Evolutionary conservation across 1,140 invertebrate species (phyloP), one percentile per base, ranked within the genome.

Genomic region (Drosophila lini): DNA sequence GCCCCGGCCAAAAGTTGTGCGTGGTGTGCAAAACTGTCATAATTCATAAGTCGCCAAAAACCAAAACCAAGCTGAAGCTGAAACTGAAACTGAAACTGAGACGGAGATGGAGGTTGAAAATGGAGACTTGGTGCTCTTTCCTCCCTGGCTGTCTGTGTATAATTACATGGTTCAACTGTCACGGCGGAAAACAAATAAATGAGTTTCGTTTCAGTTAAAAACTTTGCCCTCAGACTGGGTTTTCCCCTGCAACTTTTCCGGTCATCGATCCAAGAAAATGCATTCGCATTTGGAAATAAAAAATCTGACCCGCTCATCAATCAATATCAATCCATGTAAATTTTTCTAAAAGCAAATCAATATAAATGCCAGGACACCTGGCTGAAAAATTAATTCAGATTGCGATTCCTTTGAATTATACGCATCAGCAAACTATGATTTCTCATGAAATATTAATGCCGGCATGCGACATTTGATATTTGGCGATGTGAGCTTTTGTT

Each of bases 371-470:
- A 61, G 22, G 32, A 36, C 52, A 58, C 53, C 61, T 64, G 61
- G 34, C 48, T 22, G 62, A 45, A 11, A 47, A 88, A 88, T 88
- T 88, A 88, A 88, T 88, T 88, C 84, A 89, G 84, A 89, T 89
- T 88, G 84, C 84, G 84, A 89, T 89, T 89, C 84, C 82, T 84
- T 84, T 88, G 84, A 88, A 88, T 88, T 88, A 89, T 88, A 88
- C 84, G 84, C 84, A 88, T 88, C 84, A 89, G 68, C 84, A 88
- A 89, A 89, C 84, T 89, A 89, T 88, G 84, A 88, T 90, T 88
- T 88, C 84, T 89, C 84, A 88, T 88, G 84, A 88, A 88, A 88
- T 88, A 89, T 88, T 88, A 88, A 88, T 88, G 84, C 55, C 80
- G 60, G 79, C 83, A 86, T 86, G 83, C 83, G 83, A 88, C 83